A percentile compares a stretch with the other conserved stretches of the same genome.
phyloP scores from a whole-genome alignment of 1,140 invertebrate genomes.

The Epicauta chinensis region DNA sequence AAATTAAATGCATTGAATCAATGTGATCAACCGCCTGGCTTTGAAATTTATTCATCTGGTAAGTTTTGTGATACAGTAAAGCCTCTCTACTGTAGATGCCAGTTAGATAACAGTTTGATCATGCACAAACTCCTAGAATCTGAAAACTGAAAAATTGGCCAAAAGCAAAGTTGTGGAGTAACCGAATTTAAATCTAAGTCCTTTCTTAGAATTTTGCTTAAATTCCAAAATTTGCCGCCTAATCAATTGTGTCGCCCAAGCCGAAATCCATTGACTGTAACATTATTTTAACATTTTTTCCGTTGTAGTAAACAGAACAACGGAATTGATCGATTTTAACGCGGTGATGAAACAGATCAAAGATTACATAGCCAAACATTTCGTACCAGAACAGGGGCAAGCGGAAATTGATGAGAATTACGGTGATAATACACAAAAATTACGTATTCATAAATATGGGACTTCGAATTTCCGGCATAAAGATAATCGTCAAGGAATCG shows the following conservation, averaged over 20 bases:
- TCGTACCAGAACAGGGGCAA: constrained; percentile 19
- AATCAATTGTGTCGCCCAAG: too few relatives aligned
- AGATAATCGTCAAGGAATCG: constrained; percentile 24
- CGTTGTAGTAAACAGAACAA: constrained; percentile 42
- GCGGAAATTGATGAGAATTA: constrained; percentile 26
- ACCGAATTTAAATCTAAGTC: too few relatives aligned
- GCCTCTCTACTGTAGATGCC: too few relatives aligned
- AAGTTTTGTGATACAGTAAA: constrained; percentile 17
- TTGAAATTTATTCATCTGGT: constrained; percentile 62
- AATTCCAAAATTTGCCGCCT: too few relatives aligned
- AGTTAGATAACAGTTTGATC: too few relatives aligned
- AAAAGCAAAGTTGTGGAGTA: too few relatives aligned
- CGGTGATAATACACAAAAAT: constrained; percentile 12
- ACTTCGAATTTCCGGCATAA: constrained; percentile 35
- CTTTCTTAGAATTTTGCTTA: too few relatives aligned
- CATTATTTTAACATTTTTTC: too few relatives aligned
- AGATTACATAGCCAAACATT: constrained; percentile 37
- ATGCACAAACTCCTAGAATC: too few relatives aligned
- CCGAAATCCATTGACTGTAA: too few relatives aligned
- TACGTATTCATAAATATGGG: constrained; percentile 29
- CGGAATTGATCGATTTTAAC: constrained; percentile 45
- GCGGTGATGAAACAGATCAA: constrained; percentile 42
- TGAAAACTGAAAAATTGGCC: too few relatives aligned
- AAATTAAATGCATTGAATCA: constrained; percentile 64
- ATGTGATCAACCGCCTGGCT: constrained; percentile 62